Percentiles rank a stretch among this genome's conserved stretches.
Conservation (phyloP, 2,888 invertebrate genomes). For the Noctua fimbriata region DNA sequence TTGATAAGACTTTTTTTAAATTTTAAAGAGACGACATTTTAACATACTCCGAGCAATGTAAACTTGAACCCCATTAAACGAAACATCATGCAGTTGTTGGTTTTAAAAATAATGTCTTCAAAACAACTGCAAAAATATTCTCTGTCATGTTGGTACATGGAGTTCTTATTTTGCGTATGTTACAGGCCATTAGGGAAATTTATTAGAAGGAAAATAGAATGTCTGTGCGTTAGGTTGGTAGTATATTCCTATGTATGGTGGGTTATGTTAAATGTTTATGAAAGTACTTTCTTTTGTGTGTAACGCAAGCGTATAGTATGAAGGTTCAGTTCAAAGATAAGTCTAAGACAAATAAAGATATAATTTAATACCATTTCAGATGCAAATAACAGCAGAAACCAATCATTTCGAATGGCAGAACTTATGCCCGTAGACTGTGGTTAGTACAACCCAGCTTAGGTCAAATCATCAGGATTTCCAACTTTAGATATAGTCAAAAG, state of each 20-base stretch:
- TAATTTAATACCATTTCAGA: no score
- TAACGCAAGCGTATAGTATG: not conserved
- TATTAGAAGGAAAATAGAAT: conserved; percentile 23
- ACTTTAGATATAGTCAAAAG: not conserved
- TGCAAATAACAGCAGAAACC: not conserved
- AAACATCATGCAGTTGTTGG: conserved; percentile 3
- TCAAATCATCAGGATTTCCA: not conserved
- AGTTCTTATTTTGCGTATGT: conserved; percentile 26
- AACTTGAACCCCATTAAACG: not conserved
- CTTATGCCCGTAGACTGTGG: no score
- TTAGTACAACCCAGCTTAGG: not conserved
- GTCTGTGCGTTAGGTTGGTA: not conserved
- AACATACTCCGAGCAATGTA: not conserved
- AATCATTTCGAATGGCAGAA: not conserved
- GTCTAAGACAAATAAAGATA: not conserved
- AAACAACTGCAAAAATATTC: conserved; percentile 16
- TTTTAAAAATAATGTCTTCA: conserved; percentile 36
- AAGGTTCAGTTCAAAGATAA: not conserved
- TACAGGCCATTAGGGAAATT: conserved; percentile 27
- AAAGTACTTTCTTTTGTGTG: no score
- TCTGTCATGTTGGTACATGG: not conserved
- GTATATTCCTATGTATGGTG: not conserved
- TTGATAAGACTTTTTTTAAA: not conserved
- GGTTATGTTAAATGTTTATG: not conserved
- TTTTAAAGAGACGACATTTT: not conserved